phyloP scores from a whole-genome alignment of 1,140 invertebrate genomes.

The Euura saliciscinereae region DNA sequence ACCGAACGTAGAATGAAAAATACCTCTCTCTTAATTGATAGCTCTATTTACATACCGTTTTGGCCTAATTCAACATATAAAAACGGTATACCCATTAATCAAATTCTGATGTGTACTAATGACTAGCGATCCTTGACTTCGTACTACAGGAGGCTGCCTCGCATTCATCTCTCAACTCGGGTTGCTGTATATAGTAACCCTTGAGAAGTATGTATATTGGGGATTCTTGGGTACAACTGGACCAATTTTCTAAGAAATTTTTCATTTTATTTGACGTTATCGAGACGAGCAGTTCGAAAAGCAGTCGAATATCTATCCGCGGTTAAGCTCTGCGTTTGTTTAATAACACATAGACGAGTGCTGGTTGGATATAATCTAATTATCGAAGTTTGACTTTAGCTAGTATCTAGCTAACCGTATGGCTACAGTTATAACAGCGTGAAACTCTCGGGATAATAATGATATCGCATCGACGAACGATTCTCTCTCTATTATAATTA shows the following conservation, averaged over 20 bases:
- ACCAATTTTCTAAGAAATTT: neutral
- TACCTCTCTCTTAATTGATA: constrained; percentile 8
- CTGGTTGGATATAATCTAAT: neutral
- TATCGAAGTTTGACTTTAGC: neutral
- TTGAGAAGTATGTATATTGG: neutral
- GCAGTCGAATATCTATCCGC: neutral
- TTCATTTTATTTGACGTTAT: neutral
- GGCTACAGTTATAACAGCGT: neutral
- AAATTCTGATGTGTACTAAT: constrained; percentile 13
- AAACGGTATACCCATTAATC: constrained; percentile 7
- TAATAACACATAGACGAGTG: neutral
- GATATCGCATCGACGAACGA: neutral
- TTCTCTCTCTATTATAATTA: no score
- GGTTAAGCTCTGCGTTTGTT: neutral
- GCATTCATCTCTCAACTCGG: neutral
- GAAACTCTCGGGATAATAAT: neutral
- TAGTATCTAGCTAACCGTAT: neutral
- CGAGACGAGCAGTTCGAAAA: no score
- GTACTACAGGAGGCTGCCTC: no score
- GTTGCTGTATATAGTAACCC: neutral
- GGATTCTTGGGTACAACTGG: neutral
- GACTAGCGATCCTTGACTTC: neutral
- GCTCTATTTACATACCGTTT: constrained; percentile 11
- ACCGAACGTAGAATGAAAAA: constrained; percentile 5
- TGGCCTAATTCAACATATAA: neutral